phyloP scores from a whole-genome alignment of 2,113 vertebrate species.

The Budorcas taxicolor region DNA sequence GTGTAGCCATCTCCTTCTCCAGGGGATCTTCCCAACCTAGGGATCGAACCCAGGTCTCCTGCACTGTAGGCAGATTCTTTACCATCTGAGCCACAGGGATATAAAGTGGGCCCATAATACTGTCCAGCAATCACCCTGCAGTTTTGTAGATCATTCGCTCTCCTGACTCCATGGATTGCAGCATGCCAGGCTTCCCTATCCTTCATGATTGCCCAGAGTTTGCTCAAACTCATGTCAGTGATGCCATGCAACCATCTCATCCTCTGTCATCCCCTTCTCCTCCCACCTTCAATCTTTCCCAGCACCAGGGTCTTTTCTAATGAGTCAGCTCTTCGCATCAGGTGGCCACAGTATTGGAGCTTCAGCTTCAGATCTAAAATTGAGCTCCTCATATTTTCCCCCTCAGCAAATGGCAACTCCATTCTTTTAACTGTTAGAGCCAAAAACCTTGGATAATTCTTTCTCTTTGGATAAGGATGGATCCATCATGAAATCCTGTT shows the following conservation, averaged over 20 bases:
- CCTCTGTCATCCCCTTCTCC: neutral
- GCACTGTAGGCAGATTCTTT: neutral
- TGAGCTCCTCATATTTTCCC: neutral
- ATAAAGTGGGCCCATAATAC: no score
- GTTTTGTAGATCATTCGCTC: neutral
- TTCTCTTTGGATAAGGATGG: neutral
- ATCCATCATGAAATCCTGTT: neutral
- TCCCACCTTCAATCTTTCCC: neutral
- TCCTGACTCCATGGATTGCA: neutral
- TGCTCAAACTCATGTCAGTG: neutral
- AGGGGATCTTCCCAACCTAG: neutral
- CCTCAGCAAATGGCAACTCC: neutral
- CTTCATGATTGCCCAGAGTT: neutral
- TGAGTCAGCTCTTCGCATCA: neutral
- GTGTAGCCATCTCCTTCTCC: neutral
- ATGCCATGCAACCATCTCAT: neutral
- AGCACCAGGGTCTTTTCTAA: neutral
- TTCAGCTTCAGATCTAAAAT: neutral
- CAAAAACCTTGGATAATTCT: neutral
- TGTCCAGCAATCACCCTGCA: neutral
- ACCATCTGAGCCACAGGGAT: neutral
- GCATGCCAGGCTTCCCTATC: neutral
- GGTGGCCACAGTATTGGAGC: neutral
- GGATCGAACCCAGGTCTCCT: neutral
- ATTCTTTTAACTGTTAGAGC: neutral